phyloP scores from a whole-genome alignment of 1,140 invertebrate species.

The Diachasmimorpha longicaudata region DNA sequence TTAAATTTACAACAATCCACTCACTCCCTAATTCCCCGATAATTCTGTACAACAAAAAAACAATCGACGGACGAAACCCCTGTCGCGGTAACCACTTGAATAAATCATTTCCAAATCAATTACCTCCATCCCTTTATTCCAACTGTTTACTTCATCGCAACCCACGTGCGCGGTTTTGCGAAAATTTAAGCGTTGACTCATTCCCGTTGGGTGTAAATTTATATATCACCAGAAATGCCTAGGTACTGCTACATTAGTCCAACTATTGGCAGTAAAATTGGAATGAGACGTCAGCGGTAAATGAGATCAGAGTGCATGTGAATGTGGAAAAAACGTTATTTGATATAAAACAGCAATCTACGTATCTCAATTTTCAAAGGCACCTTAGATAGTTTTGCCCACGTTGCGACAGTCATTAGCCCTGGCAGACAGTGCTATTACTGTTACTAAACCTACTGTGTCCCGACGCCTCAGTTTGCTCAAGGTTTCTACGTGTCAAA shows the following conservation, averaged over 20 bases:
- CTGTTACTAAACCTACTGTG: conserved; percentile 37
- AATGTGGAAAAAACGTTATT: conserved; percentile 24
- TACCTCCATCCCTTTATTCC: no score
- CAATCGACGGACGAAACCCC: background rate
- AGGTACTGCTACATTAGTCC: background rate
- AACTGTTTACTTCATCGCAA: no score
- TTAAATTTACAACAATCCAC: no score
- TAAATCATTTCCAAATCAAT: no score
- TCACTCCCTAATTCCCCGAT: no score
- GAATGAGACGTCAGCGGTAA: background rate
- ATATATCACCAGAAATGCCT: no score
- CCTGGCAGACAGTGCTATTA: conserved; percentile 48
- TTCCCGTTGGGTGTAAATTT: no score
- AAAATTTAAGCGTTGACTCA: no score
- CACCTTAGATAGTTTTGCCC: conserved; percentile 48
- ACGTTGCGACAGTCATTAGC: conserved; percentile 51
- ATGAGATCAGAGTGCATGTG: background rate
- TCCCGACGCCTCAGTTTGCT: conserved; percentile 24
- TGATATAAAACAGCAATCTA: background rate
- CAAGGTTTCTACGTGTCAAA: background rate
- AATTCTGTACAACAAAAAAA: background rate
- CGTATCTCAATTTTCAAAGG: conserved; percentile 41
- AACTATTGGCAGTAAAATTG: background rate
- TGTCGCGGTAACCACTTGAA: no score
- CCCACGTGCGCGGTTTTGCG: no score